Base-by-base conservation (phyloP, 2,888 invertebrate species). In the Catocala nupta region DNA sequence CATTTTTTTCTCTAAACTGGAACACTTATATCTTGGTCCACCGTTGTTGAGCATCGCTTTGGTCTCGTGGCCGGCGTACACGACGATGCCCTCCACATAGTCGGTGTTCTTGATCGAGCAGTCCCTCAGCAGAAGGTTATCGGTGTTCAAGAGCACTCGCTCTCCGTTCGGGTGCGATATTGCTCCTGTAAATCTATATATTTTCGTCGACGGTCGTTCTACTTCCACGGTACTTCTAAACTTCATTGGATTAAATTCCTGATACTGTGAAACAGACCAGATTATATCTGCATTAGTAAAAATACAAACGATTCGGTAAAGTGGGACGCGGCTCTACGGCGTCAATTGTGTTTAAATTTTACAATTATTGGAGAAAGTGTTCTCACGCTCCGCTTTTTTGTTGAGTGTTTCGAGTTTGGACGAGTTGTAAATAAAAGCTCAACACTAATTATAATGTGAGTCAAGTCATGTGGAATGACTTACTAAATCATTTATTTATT, bases 41-140 rank as follows among this genome's bases (percentile, higher is more conserved):
- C 98, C 98, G 90, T 99, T 99, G 91, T 99, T 99, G 69, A 99
- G 95, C 98, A 99, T 98, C 13, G 99, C 98, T 93, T 99, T 99
- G 12, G 99, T 99, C 94, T 99, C 99, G 89, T 98, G 98, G 63
- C 99, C 97, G 73, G 98, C 98, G 95, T 99, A 99, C 58, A 99
- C 97, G 54, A 99, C 98, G 84, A 99, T 97, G 62, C 99, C 99
- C 89, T 99, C 99, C 47, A 99, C 96, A 88, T 96, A 99, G 90
- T 99, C 99, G 9, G 99, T 99, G 90, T 99, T 99, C 93, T 99
- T 98, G 78, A 99, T 95, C 73, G 97, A 96, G 90, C 99, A 99
- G 87, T 99, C 99, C 82, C 99, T 95, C 68, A 99, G 95, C 76
- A 99, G 94, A 73, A 99, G 95, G 94, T 99, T 98, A 82, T 98